Evolutionary conservation across 2,888 invertebrate species (phyloP).

Genomic region (Latrodectus hesperus): DNA sequence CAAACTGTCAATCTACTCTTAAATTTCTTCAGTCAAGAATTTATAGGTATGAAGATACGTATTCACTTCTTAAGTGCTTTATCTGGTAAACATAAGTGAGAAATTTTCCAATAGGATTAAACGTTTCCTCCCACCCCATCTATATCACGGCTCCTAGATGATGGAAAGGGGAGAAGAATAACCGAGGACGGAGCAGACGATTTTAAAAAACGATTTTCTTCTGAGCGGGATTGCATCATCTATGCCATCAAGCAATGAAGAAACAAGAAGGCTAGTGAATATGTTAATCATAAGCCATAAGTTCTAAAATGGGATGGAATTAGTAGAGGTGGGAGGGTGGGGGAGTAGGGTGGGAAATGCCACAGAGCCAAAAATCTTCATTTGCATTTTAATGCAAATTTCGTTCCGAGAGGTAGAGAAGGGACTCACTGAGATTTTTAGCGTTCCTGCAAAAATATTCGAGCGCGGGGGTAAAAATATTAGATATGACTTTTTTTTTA

Average conservation of each 20-base stretch:
- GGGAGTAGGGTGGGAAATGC: slow-evolving; percentile 7
- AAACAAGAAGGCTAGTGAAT: slow-evolving; percentile 32
- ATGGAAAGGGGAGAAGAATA: neutral
- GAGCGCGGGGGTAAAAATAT: slow-evolving; percentile 36
- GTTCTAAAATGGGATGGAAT: slow-evolving; percentile 54
- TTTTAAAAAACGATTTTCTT: slow-evolving; percentile 64
- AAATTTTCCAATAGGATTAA: slow-evolving; percentile 54
- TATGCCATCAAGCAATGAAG: slow-evolving; percentile 56
- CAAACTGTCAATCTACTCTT: slow-evolving; percentile 44
- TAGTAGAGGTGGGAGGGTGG: slow-evolving; percentile 6
- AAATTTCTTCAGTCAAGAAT: slow-evolving; percentile 16
- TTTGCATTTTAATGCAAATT: slow-evolving; percentile 69
- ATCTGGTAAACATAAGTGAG: slow-evolving; percentile 60
- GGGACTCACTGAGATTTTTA: slow-evolving; percentile 40
- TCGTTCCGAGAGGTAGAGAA: slow-evolving; percentile 15
- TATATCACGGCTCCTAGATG: neutral
- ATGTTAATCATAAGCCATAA: slow-evolving; percentile 66
- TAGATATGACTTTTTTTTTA: slow-evolving; percentile 17
- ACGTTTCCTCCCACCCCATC: slow-evolving; percentile 29
- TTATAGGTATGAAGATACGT: slow-evolving; percentile 9
- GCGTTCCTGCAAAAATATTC: slow-evolving; percentile 24
- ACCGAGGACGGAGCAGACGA: slow-evolving; percentile 7
- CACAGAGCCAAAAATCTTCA: slow-evolving; percentile 55
- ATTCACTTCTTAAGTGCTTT: slow-evolving; percentile 46
- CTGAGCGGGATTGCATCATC: slow-evolving; percentile 47